Evolutionary conservation across 2,888 invertebrate genomes (phyloP).

Genomic region (Apamea epomidion): DNA sequence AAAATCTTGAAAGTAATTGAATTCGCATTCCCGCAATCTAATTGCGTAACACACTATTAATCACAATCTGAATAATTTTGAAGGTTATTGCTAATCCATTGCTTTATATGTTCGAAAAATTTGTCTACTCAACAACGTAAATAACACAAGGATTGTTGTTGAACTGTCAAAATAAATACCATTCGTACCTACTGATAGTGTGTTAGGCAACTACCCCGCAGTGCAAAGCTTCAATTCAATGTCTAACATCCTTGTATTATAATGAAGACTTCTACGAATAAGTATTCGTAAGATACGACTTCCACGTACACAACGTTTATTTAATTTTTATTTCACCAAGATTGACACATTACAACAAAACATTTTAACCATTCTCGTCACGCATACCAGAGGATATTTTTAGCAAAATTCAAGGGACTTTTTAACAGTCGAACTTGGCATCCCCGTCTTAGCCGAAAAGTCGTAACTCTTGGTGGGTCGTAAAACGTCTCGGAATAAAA

Average conservation of each 20-base stretch:
- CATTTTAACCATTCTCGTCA: conserved; percentile 33
- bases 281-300: not conserved
- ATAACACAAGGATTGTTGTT: not conserved
- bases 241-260: not conserved
- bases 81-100: not conserved
- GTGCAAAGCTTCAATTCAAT: not conserved
- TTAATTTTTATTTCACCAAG: not conserved
- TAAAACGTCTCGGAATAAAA: conserved; percentile 67
- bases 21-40: not conserved
- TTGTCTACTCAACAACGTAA: not conserved
- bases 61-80: not conserved
- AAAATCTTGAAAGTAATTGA: not conserved
- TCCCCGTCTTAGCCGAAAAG: conserved; percentile 46
- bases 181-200: not conserved
- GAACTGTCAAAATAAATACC: not conserved
- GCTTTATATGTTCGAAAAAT: not conserved
- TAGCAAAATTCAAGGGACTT: conserved; percentile 58
- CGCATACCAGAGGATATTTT: conserved; percentile 52
- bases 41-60: not conserved
- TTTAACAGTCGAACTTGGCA: conserved; percentile 59
- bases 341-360: conserved; percentile 18
- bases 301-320: not conserved
- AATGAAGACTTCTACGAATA: not conserved
- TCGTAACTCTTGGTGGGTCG: conserved; percentile 66
- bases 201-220: not conserved